phyloP scores from a whole-genome alignment of 2,888 invertebrate genomes.

The Tipula vernalis region DNA sequence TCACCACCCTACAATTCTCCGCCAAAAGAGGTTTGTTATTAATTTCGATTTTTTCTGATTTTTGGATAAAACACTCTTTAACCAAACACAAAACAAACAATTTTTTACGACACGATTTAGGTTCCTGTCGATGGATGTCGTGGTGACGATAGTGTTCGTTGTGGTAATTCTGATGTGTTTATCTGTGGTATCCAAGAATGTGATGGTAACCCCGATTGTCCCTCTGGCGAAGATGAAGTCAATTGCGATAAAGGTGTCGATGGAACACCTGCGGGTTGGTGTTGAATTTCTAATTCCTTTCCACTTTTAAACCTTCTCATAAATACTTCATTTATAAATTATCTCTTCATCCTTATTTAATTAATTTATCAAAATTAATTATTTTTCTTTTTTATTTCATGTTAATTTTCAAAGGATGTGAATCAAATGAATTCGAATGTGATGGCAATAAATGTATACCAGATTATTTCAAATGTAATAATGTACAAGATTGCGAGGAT shows the following conservation, averaged over 20 bases:
- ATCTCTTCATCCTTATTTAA: neutral
- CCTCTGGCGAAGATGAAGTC: conserved; percentile 31
- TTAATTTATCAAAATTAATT: neutral
- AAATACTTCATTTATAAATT: neutral
- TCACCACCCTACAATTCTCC: neutral
- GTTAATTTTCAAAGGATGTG: conserved; percentile 7
- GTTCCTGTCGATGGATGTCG: conserved; percentile 22
- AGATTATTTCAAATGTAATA: conserved; percentile 44
- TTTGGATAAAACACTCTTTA: neutral
- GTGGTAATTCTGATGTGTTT: conserved; percentile 18
- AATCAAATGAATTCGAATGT: conserved; percentile 45
- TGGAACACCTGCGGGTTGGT: neutral
- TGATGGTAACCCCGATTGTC: conserved; percentile 27
- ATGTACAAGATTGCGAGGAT: conserved; percentile 47
- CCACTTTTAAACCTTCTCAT: conserved; percentile 8
- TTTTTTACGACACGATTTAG: neutral
- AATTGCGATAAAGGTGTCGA: conserved; percentile 20
- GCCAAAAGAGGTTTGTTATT: neutral
- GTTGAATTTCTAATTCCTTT: conserved; percentile 13
- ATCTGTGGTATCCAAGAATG: conserved; percentile 30
- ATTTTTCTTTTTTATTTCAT: neutral
- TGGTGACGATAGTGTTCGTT: conserved; percentile 27
- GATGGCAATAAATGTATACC: conserved; percentile 47
- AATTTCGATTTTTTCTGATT: neutral
- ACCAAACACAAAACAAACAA: neutral